Conservation (phyloP, 1,140 invertebrate species). For the Achroia grisella region DNA sequence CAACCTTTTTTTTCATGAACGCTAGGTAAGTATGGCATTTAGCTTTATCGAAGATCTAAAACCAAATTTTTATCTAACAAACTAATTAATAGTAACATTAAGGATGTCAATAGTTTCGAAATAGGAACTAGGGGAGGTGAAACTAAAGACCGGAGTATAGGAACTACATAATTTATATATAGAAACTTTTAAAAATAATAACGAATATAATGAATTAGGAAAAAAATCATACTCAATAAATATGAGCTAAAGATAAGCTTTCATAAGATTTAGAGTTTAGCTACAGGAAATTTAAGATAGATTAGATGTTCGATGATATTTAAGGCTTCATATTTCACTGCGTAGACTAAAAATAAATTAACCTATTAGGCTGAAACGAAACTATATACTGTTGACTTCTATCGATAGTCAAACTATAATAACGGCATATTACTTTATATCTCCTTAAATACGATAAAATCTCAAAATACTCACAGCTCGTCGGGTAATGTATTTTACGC, state of each 20-base stretch:
- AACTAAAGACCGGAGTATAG: conserved; percentile 34
- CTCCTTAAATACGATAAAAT: conserved; percentile 71
- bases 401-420: no score
- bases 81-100: conserved; percentile 49
- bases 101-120: conserved; percentile 43
- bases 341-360: conserved; percentile 50
- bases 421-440: conserved; percentile 47
- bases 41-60: conserved; percentile 62
- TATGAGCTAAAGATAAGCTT: conserved; percentile 17
- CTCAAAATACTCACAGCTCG: conserved; percentile 73
- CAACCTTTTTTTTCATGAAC: conserved; percentile 72
- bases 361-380: conserved; percentile 68
- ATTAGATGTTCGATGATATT: conserved; percentile 33
- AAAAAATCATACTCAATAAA: background rate
- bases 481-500: conserved; percentile 71
- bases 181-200: conserved; percentile 9
- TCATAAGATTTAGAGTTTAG: conserved; percentile 33
- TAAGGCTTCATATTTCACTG: conserved; percentile 32
- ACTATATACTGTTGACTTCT: no score
- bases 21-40: conserved; percentile 66
- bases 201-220: no score
- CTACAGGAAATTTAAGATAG: conserved; percentile 29
- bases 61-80: conserved; percentile 51
- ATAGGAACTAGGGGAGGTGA: conserved; percentile 56
- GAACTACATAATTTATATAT: no score